Percentiles rank a stretch among this genome's conserved stretches.
Evolutionary conservation across 2,888 invertebrate genomes (phyloP).

Genomic region (Andricus curvator): DNA sequence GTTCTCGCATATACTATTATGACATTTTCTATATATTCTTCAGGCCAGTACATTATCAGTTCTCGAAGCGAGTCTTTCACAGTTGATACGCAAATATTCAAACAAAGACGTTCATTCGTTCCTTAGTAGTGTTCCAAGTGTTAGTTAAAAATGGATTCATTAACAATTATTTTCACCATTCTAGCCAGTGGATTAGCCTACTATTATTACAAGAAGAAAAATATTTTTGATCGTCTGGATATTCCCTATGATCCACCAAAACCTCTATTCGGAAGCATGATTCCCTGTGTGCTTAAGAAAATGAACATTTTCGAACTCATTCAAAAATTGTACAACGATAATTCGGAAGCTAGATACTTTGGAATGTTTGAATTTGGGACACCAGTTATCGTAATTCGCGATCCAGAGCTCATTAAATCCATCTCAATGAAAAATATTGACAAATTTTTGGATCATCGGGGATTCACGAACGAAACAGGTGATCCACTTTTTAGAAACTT

Average conservation of each 20-base stretch:
- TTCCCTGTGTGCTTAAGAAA: constrained; percentile 44
- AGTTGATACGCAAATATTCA: too few species aligned
- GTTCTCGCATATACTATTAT: too few species aligned
- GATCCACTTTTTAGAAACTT: constrained; percentile 56
- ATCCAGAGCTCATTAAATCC: constrained; percentile 60
- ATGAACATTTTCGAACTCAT: constrained; percentile 40
- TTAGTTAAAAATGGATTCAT: neutral
- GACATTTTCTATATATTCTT: too few species aligned
- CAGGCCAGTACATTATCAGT: neutral
- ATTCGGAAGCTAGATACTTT: constrained; percentile 57
- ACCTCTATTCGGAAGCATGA: constrained; percentile 56
- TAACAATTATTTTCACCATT: neutral
- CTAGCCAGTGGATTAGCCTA: neutral
- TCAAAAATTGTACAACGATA: constrained; percentile 49
- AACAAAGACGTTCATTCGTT: neutral
- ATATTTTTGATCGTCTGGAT: neutral
- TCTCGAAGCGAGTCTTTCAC: too few species aligned
- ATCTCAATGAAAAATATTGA: constrained; percentile 64
- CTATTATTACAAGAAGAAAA: neutral
- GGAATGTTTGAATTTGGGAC: constrained; percentile 61
- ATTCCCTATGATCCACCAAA: constrained; percentile 42
- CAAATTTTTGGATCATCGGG: constrained; percentile 55
- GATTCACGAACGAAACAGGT: constrained; percentile 44
- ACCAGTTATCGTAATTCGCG: constrained; percentile 60
- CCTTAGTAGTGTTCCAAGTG: neutral